Percentiles rank a stretch among this genome's conserved stretches.
Conservation (phyloP, 1,140 invertebrate species). For the Drosophila orena region DNA sequence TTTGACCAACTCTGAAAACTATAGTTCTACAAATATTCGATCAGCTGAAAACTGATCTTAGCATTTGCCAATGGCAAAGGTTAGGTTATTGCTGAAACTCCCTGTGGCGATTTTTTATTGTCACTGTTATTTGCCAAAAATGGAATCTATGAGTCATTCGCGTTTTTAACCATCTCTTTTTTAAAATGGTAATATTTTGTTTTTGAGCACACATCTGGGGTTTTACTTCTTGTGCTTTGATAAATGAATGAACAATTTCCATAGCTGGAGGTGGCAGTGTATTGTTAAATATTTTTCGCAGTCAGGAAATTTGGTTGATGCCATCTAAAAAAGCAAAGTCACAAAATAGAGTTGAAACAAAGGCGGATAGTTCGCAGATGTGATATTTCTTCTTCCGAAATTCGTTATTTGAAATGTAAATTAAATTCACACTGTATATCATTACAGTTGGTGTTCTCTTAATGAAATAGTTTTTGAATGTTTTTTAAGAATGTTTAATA, state of each 20-base stretch:
- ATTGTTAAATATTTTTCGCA: neutral
- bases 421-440: no score
- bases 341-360: neutral
- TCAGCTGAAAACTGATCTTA: conserved; percentile 1
- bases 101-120: conserved; percentile 3
- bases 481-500: no score
- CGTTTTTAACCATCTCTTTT: neutral
- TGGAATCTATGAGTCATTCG: conserved; percentile 18
- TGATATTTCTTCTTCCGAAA: neutral
- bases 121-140: neutral
- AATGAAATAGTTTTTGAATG: no score
- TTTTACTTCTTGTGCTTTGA: neutral
- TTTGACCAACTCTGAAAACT: conserved; percentile 30
- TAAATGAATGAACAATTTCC: neutral
- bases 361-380: neutral
- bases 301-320: no score
- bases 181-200: neutral
- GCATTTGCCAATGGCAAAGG: neutral
- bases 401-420: no score
- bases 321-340: neutral
- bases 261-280: neutral
- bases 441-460: no score
- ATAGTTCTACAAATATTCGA: conserved; percentile 30
- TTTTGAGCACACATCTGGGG: neutral
- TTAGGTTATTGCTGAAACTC: neutral